Base-by-base conservation (phyloP, 2,888 invertebrate genomes). In the Busseola fusca region DNA sequence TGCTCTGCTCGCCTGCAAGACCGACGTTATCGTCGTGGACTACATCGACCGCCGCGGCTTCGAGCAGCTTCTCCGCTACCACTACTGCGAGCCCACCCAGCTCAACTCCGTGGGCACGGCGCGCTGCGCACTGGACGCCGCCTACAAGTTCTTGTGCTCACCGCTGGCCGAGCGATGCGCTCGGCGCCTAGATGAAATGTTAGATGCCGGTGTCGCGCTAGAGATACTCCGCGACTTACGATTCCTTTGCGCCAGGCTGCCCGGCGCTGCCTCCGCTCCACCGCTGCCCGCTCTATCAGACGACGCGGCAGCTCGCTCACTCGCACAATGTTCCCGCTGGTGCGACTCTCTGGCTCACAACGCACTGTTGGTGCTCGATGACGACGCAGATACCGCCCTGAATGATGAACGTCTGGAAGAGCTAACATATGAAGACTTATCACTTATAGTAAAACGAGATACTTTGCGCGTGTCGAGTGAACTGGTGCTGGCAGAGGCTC, bases 141-240 rank as follows among this genome's bases (percentile, higher is more conserved):
- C 98, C 34, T 97, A 97, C 88, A 97, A 97, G 87, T 97, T 98
- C 88, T 94, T 97, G 60, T 97, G 98, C 84, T 96, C 97, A 10
- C 97, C 96, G 30, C 94, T 98, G 65, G 97, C 97, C 3, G 96
- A 96, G 78, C 95, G 97, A 72, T 98, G 98, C 87, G 96, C 97
- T 37, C 94, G 96, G 45, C 97, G 97, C 69, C 95, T 98, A 56
- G 97, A 97, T 81, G 95, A 95, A 70, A 96, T 97, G 89, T 91
- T 98, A 45, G 96, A 96, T 72, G 95, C 96, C 6, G 95, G 96
- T 27, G 97, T 97, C 64, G 97, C 97, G 1, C 95, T 98, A 5
- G 96, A 96, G 84, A 96, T 97, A 66, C 93, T 97, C 82, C 96
- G 96, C 3, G 96, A 96, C 67, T 90, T 97, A 45, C 92, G 96